Base-by-base conservation (phyloP, 2,113 vertebrate genomes). In the Hystrix cristata region DNA sequence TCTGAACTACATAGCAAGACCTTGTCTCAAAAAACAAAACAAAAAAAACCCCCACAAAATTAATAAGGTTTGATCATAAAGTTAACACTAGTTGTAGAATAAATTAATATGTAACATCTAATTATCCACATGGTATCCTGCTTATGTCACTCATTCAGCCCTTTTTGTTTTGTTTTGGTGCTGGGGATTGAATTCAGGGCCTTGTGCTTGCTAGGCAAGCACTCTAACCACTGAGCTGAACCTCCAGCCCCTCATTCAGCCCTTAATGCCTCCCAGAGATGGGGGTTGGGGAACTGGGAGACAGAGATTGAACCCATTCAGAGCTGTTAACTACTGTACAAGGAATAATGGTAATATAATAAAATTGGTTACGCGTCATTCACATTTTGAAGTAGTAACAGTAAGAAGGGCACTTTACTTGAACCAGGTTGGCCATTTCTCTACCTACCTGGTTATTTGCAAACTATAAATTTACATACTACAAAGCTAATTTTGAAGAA, bases 401-500 rank as follows among this genome's bases (percentile, higher is more conserved):
- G 29, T 78, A n/a, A 86, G 38, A 31, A 59, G 12, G 90, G 85
- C 2, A 64, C 21, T 90, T 76, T 86, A 55, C 34, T 51, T 79
- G 64, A 90, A 78, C 8, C 7, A 46, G 7, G 29, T 64, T 95
- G 51, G 23, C 46, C 27, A 38, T 60, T 60, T 79, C 59, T 90
- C 19, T 67, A 57, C 57, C 76, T 31, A 81, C 51, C 92, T 38
- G 27, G n/a, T 51, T 95, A 80, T 74, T 59, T 93, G 85, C 27
- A 92, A 94, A 55, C 3, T 76, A 95, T 51, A 89, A 31, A 83
- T 43, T 21, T 81, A 59, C 91, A 64, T 46, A 59, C n/a, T 67
- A 69, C 60, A 34, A 95, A 95, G 71, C 46, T 87, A 59, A 90
- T 87, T 96, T 90, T 94, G 25, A 76, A 48, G 59, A 90, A 84